Evolutionary conservation across 2,113 vertebrate genomes (phyloP).

Genomic region (Eurystomus gularis): DNA sequence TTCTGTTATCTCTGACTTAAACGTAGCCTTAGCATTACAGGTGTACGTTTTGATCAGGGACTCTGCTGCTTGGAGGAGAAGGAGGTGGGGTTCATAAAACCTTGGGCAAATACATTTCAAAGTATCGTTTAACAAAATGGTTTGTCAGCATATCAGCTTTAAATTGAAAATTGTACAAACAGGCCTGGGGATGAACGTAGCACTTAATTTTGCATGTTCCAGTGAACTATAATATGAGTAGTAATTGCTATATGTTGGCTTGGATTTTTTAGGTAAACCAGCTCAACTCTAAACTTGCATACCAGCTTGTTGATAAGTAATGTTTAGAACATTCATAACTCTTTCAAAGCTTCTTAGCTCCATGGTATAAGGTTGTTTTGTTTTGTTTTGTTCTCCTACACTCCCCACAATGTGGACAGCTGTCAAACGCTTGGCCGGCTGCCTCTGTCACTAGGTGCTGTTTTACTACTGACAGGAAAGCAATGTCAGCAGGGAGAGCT

Average conservation of each 20-base stretch:
- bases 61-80: background rate
- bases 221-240: background rate
- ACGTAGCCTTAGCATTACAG: background rate
- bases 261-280: background rate
- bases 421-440: background rate
- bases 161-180: background rate
- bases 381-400: background rate
- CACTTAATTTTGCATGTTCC: background rate
- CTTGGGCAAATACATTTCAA: background rate
- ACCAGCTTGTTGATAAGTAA: background rate
- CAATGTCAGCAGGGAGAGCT: background rate
- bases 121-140: background rate
- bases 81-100: background rate
- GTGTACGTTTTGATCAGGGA: background rate
- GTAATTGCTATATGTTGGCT: background rate
- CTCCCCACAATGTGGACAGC: background rate
- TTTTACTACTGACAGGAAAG: background rate
- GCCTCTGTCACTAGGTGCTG: background rate
- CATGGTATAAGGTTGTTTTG: background rate
- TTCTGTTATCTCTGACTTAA: background rate
- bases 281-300: background rate
- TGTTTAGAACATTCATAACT: background rate
- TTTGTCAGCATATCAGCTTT: background rate
- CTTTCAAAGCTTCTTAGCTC: background rate
- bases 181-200: background rate